phyloP scores from a whole-genome alignment of 2,797 vertebrate species.

The Cyprinodon diabolis region DNA sequence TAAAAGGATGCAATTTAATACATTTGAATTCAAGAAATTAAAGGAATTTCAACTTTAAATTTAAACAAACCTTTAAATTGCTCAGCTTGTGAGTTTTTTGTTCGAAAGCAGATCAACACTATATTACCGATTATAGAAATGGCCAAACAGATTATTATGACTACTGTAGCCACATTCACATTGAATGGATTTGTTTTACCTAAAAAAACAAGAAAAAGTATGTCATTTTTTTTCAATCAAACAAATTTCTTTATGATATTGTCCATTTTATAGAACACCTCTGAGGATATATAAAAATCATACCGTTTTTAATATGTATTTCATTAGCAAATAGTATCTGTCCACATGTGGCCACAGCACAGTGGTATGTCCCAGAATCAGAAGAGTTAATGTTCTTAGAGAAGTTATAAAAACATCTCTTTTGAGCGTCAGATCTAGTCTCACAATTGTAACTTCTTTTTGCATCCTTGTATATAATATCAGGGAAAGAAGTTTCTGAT shows the following conservation, averaged over 20 bases:
- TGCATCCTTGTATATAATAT: slow-evolving; percentile 18
- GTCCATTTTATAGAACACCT: not conserved
- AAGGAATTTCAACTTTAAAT: not conserved
- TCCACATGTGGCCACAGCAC: slow-evolving; percentile 60
- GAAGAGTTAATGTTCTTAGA: slow-evolving; percentile 24
- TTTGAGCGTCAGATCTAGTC: slow-evolving; percentile 7
- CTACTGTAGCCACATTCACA: not conserved
- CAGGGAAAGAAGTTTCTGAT: not conserved
- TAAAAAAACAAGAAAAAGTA: not conserved
- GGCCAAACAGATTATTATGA: not conserved
- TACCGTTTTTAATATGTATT: slow-evolving; percentile 13
- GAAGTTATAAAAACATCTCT: slow-evolving; percentile 40
- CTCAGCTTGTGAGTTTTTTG: not conserved
- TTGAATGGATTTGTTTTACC: not conserved
- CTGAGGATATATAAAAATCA: not conserved
- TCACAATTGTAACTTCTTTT: slow-evolving; percentile 5
- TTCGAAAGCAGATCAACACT: not conserved
- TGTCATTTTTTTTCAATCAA: not conserved
- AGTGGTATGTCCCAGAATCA: slow-evolving; percentile 54
- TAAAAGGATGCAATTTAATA: not conserved
- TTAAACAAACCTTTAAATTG: not conserved
- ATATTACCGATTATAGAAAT: not conserved
- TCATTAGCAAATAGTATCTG: slow-evolving; percentile 52
- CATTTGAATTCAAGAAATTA: not conserved
- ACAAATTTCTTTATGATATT: not conserved